These are phyloP conservation scores for Sogatella furcifera DNA, from an alignment of 1,140 invertebrate species.

Conservation along the genomic window DNA sequence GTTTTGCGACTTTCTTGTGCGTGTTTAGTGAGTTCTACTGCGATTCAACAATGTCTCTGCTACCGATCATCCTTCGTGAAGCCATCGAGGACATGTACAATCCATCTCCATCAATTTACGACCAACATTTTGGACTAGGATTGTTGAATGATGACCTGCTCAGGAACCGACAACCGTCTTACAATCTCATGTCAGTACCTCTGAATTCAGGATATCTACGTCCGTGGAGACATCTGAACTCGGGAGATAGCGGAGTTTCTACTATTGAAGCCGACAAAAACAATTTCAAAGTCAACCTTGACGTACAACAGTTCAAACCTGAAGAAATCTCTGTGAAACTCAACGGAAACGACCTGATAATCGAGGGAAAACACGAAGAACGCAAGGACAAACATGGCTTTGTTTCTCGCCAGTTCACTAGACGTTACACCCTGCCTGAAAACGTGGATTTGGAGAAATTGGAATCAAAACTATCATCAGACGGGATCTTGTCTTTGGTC, in stretches of 20 bases:
- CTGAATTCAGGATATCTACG: too few species aligned
- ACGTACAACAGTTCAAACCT: constrained; percentile 66
- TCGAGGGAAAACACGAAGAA: constrained; percentile 59
- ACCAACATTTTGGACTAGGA: too few species aligned
- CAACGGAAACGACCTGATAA: constrained; percentile 46
- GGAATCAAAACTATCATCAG: constrained; percentile 45
- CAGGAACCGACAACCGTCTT: too few species aligned
- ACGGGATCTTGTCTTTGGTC: constrained; percentile 47
- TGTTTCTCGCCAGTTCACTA: constrained; percentile 47
- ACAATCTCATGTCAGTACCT: too few species aligned
- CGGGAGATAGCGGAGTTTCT: constrained; percentile 15
- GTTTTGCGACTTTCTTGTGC: too few species aligned
- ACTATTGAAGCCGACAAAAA: constrained; percentile 15
- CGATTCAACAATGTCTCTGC: too few species aligned
- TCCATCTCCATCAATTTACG: too few species aligned
- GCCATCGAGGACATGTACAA: too few species aligned
- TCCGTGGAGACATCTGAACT: too few species aligned
- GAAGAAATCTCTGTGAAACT: constrained; percentile 65
- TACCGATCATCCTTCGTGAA: too few species aligned
- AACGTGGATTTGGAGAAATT: constrained; percentile 44
- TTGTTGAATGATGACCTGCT: too few species aligned
- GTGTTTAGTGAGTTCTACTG: too few species aligned
- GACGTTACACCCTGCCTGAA: constrained; percentile 49
- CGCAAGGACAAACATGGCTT: constrained; percentile 49
- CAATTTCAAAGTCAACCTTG: constrained; percentile 42